Evolutionary conservation across 2,113 vertebrate genomes (phyloP).

Genomic region (Jaculus jaculus): DNA sequence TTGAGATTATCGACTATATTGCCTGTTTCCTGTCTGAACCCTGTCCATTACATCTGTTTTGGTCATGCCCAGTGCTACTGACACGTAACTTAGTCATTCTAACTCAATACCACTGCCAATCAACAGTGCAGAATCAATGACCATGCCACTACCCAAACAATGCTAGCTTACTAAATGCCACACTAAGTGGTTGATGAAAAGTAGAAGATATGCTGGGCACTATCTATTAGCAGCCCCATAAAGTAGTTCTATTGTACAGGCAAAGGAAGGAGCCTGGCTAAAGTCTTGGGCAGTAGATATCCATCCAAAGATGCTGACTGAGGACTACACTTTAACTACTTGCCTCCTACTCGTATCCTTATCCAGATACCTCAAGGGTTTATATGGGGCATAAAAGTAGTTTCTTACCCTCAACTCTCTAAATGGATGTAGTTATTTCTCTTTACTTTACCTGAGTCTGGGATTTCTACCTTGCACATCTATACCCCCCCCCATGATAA

Average conservation of each 20-base stretch:
- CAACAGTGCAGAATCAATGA: accelerated
- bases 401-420: background rate
- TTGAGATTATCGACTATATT: background rate
- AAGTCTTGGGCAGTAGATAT: background rate
- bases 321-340: background rate
- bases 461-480: background rate
- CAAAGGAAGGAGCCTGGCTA: background rate
- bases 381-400: background rate
- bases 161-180: background rate
- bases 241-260: background rate
- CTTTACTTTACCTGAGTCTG: background rate
- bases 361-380: background rate
- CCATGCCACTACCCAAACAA: background rate
- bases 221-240: background rate
- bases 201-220: background rate
- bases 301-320: background rate
- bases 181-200: background rate
- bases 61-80: background rate
- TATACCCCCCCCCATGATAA: background rate
- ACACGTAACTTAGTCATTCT: background rate
- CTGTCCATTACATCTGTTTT: background rate
- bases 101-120: background rate
- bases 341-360: background rate
- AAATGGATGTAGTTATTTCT: background rate
- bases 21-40: background rate